Evolutionary conservation across 2,113 vertebrate genomes (phyloP).

Genomic region (Equus quagga): DNA sequence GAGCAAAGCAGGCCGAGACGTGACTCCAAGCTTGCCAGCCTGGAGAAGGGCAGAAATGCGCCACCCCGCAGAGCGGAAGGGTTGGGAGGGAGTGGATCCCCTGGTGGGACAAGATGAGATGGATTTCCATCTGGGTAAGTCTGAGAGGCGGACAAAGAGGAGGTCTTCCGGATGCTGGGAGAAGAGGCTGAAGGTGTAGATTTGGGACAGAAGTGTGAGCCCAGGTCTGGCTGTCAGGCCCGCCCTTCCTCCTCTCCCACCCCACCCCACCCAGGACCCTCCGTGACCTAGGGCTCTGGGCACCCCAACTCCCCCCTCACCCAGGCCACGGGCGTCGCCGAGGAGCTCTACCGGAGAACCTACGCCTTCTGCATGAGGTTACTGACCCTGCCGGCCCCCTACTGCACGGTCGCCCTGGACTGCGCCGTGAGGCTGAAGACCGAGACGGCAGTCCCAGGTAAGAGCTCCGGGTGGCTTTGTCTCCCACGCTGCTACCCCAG

Average conservation of each 20-base stretch:
- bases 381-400: slow-evolving; percentile 94
- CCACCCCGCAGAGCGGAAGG: not conserved
- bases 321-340: slow-evolving; percentile 92
- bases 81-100: too few species aligned
- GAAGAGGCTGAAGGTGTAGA: not conserved
- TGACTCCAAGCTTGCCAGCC: not conserved
- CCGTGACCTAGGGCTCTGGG: not conserved
- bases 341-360: slow-evolving; percentile 92
- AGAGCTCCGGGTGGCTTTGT: rapidly evolving
- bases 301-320: not conserved
- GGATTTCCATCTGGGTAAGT: not conserved
- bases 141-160: not conserved
- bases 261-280: not conserved
- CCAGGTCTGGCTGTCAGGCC: not conserved
- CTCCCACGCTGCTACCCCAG: not conserved
- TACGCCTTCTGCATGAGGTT: slow-evolving; percentile 94
- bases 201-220: not conserved
- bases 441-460: slow-evolving; percentile 91
- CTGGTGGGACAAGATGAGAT: rapidly evolving
- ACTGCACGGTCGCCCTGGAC: slow-evolving; percentile 92
- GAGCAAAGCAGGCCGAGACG: too few species aligned
- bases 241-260: not conserved
- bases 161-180: not conserved
- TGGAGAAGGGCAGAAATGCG: rapidly evolving
- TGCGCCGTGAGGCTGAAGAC: slow-evolving; percentile 91